phyloP scores from a whole-genome alignment of 2,888 invertebrate species.

The Keiferia lycopersicella region DNA sequence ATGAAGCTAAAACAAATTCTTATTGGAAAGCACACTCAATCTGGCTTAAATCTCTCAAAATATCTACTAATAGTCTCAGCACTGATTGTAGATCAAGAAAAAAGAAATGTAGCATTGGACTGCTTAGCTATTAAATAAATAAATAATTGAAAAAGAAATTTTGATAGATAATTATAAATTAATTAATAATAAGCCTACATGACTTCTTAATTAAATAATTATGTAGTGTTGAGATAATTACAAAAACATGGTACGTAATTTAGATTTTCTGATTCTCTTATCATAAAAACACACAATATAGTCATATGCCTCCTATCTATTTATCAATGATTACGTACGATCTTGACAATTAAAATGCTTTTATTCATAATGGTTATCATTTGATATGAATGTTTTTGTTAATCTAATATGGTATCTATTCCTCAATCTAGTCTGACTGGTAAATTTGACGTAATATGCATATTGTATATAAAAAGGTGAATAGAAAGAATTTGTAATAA shows the following conservation, averaged over 20 bases:
- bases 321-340: not conserved
- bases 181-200: no score
- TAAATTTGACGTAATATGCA: not conserved
- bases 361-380: not conserved
- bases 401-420: not conserved
- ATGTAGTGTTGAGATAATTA: not conserved
- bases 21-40: no score
- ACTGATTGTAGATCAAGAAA: no score
- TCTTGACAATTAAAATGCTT: conserved; percentile 1
- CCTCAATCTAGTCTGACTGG: not conserved
- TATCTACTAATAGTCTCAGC: no score
- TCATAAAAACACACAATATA: not conserved
- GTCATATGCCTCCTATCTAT: not conserved
- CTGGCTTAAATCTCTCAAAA: no score
- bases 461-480: not conserved
- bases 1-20: no score
- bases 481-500: not conserved
- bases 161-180: no score
- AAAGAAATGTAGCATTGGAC: no score
- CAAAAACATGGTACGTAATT: not conserved
- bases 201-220: no score
- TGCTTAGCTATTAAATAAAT: no score
- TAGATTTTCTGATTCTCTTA: not conserved
- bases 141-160: no score
- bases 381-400: not conserved